These are phyloP conservation scores for Eurypyga helias DNA, from an alignment of 2,113 vertebrate species.

Conservation along the genomic window DNA sequence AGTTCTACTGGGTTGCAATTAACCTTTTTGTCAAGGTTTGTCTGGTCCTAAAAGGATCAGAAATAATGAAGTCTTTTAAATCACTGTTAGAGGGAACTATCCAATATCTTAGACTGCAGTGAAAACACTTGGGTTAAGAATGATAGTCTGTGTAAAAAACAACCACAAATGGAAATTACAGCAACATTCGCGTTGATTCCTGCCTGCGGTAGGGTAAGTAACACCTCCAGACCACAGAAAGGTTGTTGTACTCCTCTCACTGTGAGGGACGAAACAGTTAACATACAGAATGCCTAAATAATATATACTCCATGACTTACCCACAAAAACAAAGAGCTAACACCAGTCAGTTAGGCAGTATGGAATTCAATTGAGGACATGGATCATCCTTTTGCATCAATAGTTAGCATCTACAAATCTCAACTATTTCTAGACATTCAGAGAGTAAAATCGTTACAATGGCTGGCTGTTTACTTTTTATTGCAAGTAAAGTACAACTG, in stretches of 20 bases:
- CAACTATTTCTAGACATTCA: neutral
- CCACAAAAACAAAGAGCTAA: neutral
- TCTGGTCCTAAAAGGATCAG: constrained; percentile 68
- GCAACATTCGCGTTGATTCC: constrained; percentile 4
- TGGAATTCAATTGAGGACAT: neutral
- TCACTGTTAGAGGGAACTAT: constrained; percentile 56
- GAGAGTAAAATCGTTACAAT: neutral
- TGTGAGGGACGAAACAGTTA: neutral
- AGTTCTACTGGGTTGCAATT: constrained; percentile 71
- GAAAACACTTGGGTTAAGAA: constrained; percentile 66
- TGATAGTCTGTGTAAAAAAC: neutral
- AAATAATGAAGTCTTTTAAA: constrained; percentile 72
- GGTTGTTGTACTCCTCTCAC: neutral
- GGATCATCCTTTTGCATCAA: neutral
- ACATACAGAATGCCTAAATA: neutral
- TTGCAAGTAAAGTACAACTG: neutral
- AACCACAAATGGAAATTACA: constrained; percentile 38
- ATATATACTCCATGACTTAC: neutral
- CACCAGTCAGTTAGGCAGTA: neutral
- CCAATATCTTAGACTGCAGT: constrained; percentile 41
- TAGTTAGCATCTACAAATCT: neutral
- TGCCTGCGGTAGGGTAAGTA: neutral
- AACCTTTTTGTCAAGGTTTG: constrained; percentile 74
- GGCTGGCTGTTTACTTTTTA: neutral
- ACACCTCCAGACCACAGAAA: neutral